These are phyloP conservation scores for Meloe dianella DNA, from an alignment of 2,888 invertebrate genomes.

Conservation along the genomic window DNA sequence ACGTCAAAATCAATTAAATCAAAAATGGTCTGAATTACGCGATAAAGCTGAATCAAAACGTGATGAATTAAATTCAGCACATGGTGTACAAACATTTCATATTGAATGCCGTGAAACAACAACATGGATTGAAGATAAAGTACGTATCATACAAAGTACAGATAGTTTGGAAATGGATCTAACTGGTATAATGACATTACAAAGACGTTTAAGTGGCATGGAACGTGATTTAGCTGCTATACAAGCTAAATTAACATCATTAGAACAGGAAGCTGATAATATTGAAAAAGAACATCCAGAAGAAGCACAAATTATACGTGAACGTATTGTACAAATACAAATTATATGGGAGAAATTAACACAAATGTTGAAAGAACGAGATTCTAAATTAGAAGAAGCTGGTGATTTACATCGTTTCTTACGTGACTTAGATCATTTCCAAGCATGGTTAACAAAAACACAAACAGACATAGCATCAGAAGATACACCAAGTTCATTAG, in stretches of 20 bases:
- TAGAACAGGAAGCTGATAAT: conserved; percentile 90
- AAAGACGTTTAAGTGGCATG: conserved; percentile 92
- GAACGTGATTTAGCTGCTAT: conserved; percentile 99
- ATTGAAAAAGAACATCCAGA: conserved; percentile 96
- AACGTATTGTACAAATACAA: conserved; percentile 90
- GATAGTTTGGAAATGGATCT: conserved; percentile 99
- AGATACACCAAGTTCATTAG: conserved; percentile 89
- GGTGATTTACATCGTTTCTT: conserved; percentile 98
- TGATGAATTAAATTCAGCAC: conserved; percentile 93
- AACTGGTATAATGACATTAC: conserved; percentile 97
- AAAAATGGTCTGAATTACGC: conserved; percentile 85
- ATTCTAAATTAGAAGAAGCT: conserved; percentile 97
- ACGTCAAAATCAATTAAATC: conserved; percentile 81
- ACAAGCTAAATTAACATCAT: conserved; percentile 92
- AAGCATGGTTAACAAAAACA: conserved; percentile 97
- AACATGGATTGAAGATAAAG: conserved; percentile 99
- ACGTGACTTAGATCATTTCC: conserved; percentile 99
- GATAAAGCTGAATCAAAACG: conserved; percentile 97
- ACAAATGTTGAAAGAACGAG: conserved; percentile 93
- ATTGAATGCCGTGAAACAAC: conserved; percentile 99
- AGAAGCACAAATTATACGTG: conserved; percentile 87
- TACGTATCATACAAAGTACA: conserved; percentile 95
- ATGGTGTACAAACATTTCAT: conserved; percentile 98
- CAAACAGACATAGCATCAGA: conserved; percentile 99
- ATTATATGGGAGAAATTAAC: conserved; percentile 94